phyloP scores from a whole-genome alignment of 2,113 vertebrate species.

The Falco punctatus region DNA sequence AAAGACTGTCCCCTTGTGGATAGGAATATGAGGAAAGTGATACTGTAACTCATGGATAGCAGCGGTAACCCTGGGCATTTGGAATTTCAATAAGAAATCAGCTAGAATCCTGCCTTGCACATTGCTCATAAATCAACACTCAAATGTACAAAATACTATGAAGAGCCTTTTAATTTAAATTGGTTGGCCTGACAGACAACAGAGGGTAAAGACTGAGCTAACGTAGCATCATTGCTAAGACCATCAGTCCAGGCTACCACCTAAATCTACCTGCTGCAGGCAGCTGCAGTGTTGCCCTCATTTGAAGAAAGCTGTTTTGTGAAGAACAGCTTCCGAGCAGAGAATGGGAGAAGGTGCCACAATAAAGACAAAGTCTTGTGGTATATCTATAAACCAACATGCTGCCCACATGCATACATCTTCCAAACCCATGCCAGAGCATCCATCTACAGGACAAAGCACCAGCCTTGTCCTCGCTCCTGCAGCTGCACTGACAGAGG shows the following conservation, averaged over 20 bases:
- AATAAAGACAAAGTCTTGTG: background rate
- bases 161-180: background rate
- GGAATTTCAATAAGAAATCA: background rate
- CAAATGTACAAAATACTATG: background rate
- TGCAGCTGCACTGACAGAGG: background rate
- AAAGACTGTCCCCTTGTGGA: conserved; percentile 74
- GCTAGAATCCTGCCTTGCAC: background rate
- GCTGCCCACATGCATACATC: background rate
- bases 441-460: background rate
- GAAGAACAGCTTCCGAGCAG: background rate
- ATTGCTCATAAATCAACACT: background rate
- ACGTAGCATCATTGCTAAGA: background rate
- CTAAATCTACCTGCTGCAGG: background rate
- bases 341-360: background rate
- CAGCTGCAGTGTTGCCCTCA: background rate
- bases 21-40: conserved; percentile 16
- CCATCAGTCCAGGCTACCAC: background rate
- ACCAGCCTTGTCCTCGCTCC: accelerated
- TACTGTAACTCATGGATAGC: background rate
- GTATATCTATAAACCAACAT: background rate
- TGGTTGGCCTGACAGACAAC: background rate
- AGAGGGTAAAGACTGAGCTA: background rate
- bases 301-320: background rate
- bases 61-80: background rate
- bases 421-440: background rate